A percentile compares a stretch with the other conserved stretches of the same genome.
These are phyloP conservation scores for Macaria notata DNA, from an alignment of 2,888 invertebrate genomes.

Conservation along the genomic window DNA sequence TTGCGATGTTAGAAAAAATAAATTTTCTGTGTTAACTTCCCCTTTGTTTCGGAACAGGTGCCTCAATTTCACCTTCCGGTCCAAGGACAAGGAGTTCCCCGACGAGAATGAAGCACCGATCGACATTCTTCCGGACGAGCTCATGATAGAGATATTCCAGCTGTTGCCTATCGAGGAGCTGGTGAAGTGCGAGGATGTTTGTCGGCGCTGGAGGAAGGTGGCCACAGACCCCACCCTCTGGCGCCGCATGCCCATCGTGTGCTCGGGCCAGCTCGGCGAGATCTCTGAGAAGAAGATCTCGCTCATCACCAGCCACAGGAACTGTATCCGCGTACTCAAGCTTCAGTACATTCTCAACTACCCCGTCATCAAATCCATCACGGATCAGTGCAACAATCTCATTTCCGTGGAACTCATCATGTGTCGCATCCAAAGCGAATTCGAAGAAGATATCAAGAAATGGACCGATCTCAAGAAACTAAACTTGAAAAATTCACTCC, in stretches of 20 bases:
- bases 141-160: constrained; percentile 65
- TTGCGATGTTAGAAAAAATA: no score
- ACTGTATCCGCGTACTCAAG: constrained; percentile 57
- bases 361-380: constrained; percentile 52
- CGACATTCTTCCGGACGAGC: constrained; percentile 65
- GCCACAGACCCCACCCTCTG: constrained; percentile 59
- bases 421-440: constrained; percentile 64
- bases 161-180: constrained; percentile 59
- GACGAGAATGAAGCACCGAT: constrained; percentile 38
- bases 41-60: constrained; percentile 19
- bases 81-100: constrained; percentile 39
- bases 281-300: constrained; percentile 55
- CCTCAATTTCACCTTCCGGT: constrained; percentile 28
- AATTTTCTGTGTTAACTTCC: no score
- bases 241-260: constrained; percentile 56
- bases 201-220: constrained; percentile 62
- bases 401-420: constrained; percentile 66
- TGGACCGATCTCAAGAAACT: constrained; percentile 65
- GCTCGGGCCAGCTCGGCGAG: constrained; percentile 65
- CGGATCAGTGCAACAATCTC: constrained; percentile 60
- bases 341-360: constrained; percentile 69
- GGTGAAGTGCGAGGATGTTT: constrained; percentile 61
- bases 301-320: constrained; percentile 57
- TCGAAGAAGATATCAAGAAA: constrained; percentile 55
- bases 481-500: constrained; percentile 66